Conservation (phyloP, 2,113 vertebrate species). For the Plotosus lineatus region DNA sequence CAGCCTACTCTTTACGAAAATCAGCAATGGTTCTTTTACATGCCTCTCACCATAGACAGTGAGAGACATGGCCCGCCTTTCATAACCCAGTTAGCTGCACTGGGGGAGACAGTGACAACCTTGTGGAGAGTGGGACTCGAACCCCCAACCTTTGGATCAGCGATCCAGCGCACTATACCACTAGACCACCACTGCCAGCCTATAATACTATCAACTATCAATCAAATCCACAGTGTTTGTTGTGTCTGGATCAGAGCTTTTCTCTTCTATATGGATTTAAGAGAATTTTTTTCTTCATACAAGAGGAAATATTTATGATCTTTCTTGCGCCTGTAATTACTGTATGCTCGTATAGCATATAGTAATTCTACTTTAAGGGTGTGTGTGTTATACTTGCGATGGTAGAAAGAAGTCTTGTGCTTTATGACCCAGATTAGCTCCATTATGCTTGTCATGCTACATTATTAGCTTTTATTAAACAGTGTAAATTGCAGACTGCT, state of each 20-base stretch:
- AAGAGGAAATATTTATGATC: too few species aligned
- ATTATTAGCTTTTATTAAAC: slow-evolving; percentile 32
- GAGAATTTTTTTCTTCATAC: background rate
- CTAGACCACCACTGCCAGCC: too few species aligned
- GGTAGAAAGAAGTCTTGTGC: background rate
- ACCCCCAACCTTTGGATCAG: too few species aligned
- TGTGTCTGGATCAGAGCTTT: background rate
- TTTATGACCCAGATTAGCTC: slow-evolving; percentile 25
- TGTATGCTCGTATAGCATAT: background rate
- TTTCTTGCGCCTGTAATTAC: too few species aligned
- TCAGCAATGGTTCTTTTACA: too few species aligned
- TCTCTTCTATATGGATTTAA: background rate
- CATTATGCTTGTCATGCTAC: slow-evolving; percentile 23
- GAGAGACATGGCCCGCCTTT: too few species aligned
- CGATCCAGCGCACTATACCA: too few species aligned
- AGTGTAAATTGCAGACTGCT: slow-evolving; percentile 12
- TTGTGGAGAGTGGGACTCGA: too few species aligned
- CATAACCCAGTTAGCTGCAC: too few species aligned
- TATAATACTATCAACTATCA: background rate
- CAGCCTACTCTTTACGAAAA: too few species aligned
- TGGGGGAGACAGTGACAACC: too few species aligned
- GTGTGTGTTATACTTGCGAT: background rate
- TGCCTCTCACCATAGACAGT: too few species aligned
- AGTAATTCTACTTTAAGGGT: background rate
- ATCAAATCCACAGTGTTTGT: background rate